A percentile compares a stretch with the other conserved stretches of the same genome.
Evolutionary conservation across 2,113 vertebrate genomes (phyloP).

Genomic region (Sorex araneus): DNA sequence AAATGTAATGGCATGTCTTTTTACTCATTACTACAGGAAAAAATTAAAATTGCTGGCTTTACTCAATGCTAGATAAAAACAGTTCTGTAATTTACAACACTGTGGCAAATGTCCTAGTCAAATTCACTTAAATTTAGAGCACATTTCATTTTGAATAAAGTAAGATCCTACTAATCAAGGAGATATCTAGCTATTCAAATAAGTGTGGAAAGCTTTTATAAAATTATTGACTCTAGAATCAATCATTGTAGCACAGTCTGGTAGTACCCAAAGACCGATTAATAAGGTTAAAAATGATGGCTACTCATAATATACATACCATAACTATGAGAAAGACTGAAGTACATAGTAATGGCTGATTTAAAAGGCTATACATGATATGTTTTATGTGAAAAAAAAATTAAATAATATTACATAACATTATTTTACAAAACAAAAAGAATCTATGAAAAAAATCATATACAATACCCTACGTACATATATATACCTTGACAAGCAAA

Average conservation of each 20-base stretch:
- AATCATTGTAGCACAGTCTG: neutral
- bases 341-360: neutral
- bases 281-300: neutral
- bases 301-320: neutral
- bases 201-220: neutral
- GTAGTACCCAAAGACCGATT: neutral
- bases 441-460: neutral
- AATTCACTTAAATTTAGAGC: conserved; percentile 37
- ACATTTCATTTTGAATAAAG: neutral
- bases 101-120: neutral
- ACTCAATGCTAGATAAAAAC: neutral
- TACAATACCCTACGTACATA: neutral
- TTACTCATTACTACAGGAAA: conserved; percentile 13
- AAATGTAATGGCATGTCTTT: neutral
- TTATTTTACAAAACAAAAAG: conserved; percentile 15
- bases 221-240: neutral
- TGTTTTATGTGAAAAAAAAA: neutral
- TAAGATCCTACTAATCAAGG: neutral
- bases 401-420: neutral
- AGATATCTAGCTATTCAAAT: neutral
- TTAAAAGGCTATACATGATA: neutral
- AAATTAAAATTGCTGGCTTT: conserved; percentile 24
- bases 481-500: neutral
- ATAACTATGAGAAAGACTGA: neutral
- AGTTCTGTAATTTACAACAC: neutral